Conservation (phyloP, 2,797 vertebrate genomes). For the Notolepis coatsorum region DNA sequence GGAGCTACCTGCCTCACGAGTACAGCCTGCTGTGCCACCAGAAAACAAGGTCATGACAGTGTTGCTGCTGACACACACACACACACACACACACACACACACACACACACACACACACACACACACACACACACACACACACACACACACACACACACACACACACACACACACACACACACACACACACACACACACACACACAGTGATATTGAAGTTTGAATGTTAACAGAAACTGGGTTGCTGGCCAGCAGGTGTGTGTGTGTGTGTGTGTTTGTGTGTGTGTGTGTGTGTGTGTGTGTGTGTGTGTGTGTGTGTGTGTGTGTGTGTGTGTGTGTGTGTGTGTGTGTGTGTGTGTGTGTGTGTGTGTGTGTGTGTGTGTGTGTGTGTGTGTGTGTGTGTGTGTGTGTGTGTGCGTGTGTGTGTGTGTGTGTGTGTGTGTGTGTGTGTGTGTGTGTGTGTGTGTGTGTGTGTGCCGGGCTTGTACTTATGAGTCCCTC, state of each 20-base stretch:
- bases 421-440: neutral
- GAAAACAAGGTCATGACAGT: slow-evolving; percentile 81
- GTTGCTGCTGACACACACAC: slow-evolving; percentile 58
- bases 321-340: neutral
- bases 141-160: slow-evolving; percentile 6
- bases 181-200: too few relatives aligned
- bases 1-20: slow-evolving; percentile 74
- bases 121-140: slow-evolving; percentile 14
- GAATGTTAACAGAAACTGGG: slow-evolving; percentile 65
- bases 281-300: neutral
- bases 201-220: slow-evolving; percentile 61
- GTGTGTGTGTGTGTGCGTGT: slow-evolving; percentile 16
- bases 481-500: slow-evolving; percentile 76
- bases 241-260: slow-evolving; percentile 74
- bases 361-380: slow-evolving; percentile 42
- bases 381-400: slow-evolving; percentile 39
- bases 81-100: neutral
- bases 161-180: slow-evolving; percentile 6
- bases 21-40: slow-evolving; percentile 71
- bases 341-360: neutral
- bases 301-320: slow-evolving; percentile 37
- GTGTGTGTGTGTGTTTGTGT: slow-evolving; percentile 65
- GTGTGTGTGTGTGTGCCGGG: slow-evolving; percentile 47
- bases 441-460: neutral
- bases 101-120: slow-evolving; percentile 15